Base-by-base conservation (phyloP, 2,888 invertebrate genomes). In the Hemithea aestivaria region DNA sequence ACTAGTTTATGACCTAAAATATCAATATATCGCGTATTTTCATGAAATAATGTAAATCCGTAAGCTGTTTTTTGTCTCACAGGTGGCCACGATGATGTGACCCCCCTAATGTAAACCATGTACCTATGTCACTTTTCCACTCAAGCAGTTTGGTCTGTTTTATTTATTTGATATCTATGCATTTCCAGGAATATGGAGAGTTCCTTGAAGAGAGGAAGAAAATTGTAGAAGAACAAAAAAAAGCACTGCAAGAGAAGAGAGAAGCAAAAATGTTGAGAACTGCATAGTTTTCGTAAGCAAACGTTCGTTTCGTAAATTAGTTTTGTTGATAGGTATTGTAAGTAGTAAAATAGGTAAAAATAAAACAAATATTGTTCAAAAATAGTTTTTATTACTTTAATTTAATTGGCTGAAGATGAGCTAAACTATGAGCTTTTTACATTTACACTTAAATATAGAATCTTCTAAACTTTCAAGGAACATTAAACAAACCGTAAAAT, bases 211-310 rank as follows among this genome's bases (percentile, higher is more conserved):
- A 96, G 59, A 89, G 97, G 38, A 91, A 90, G 64, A 51, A 66
- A 21, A 76, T 91, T 49, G 87, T 96, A 1, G 93, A 91, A 60
- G 88, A 93, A 55, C 95, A 96, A 70, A 90, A 92, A 63, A 91
- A 91, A 61, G 89, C 91, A 57, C 71, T 97, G 35, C 92, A 94
- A 79, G 96, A 95, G 70, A 91, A 92, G 67, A 92, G 93, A 70
- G 95, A 97, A 84, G 94, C 96, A 0, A 97, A 96, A 87, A 91
- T 98, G 92, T 90, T 97, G 58, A 89, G 98, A 79, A 94, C 94
- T 40, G 92, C 85, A 6, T 79, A 77, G 55, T 36, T 44, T 5
- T n/a, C n/a, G n/a, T n/a, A n/a, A n/a, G n/a, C n/a, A n/a, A n/a
- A n/a, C n/a, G n/a, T n/a, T n/a, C n/a, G n/a, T n/a, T 28, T 12